Conservation (phyloP, 2,797 vertebrate genomes). For the Euthynnus affinis region DNA sequence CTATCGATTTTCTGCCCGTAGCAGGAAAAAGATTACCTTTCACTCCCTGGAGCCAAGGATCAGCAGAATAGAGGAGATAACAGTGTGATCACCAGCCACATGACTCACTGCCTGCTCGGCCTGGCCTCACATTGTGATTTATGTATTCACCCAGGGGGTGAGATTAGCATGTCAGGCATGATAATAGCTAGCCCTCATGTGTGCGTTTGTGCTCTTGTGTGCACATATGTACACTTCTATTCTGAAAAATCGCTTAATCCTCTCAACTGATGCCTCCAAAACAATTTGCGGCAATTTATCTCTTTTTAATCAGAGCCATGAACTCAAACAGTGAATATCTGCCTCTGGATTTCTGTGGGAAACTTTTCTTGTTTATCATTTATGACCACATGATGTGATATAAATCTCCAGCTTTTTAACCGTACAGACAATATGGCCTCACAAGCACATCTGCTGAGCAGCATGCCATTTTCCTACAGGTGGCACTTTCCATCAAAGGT, state of each 20-base stretch:
- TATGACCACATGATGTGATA: slow-evolving; percentile 1
- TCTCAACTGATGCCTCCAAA: slow-evolving; percentile 45
- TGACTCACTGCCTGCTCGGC: slow-evolving; percentile 62
- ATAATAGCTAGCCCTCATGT: slow-evolving; percentile 52
- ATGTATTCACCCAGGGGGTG: slow-evolving; percentile 63
- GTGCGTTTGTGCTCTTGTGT: slow-evolving; percentile 27
- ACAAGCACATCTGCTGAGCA: neutral
- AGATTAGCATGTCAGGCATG: slow-evolving; percentile 74
- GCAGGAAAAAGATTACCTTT: slow-evolving; percentile 74
- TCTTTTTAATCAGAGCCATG: slow-evolving; percentile 20
- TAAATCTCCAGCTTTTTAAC: slow-evolving; percentile 10
- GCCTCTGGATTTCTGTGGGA: neutral
- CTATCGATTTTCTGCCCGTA: slow-evolving; percentile 66
- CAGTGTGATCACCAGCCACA: slow-evolving; percentile 67
- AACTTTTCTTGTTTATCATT: slow-evolving; percentile 7
- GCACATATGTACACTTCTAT: slow-evolving; percentile 36
- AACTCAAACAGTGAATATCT: slow-evolving; percentile 21
- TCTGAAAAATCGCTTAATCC: slow-evolving; percentile 52
- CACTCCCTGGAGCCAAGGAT: slow-evolving; percentile 59
- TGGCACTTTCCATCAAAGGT: neutral
- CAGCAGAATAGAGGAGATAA: slow-evolving; percentile 71
- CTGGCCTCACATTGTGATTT: slow-evolving; percentile 54
- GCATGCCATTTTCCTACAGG: neutral
- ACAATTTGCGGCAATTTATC: slow-evolving; percentile 35
- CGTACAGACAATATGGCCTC: neutral